phyloP scores from a whole-genome alignment of 2,888 invertebrate genomes.

The Urechis unicinctus region DNA sequence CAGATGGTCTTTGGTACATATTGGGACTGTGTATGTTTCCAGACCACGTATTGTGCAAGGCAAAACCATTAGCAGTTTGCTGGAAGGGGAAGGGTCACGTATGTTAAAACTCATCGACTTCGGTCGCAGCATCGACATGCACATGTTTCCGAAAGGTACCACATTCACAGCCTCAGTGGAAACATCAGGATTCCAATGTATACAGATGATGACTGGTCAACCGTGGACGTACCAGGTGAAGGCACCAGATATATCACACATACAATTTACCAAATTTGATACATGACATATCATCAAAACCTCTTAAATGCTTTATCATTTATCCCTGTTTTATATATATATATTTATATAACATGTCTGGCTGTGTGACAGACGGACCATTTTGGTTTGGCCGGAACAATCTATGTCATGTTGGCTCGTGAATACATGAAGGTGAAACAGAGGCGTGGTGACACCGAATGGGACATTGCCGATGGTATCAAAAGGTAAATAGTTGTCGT shows the following conservation, averaged over 20 bases:
- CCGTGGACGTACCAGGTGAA: conserved; percentile 80
- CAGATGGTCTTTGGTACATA: too few species aligned
- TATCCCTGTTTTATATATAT: not conserved
- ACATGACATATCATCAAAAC: too few species aligned
- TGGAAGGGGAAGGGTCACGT: not conserved
- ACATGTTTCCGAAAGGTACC: conserved; percentile 69
- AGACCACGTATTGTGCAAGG: conserved; percentile 4
- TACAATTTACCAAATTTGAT: too few species aligned
- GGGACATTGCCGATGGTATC: too few species aligned
- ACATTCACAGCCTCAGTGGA: conserved; percentile 62
- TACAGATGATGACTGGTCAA: conserved; percentile 82
- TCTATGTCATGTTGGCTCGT: conserved; percentile 79
- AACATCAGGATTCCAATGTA: conserved; percentile 53
- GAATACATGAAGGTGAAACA: conserved; percentile 88
- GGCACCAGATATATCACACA: not conserved
- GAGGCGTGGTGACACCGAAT: too few species aligned
- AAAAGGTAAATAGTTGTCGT: too few species aligned
- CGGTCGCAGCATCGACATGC: conserved; percentile 91
- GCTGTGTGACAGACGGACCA: conserved; percentile 66
- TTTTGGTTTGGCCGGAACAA: conserved; percentile 80
- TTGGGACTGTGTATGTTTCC: too few species aligned
- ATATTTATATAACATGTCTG: conserved; percentile 1
- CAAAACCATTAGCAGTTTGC: not conserved
- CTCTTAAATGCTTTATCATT: too few species aligned
- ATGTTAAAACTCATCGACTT: conserved; percentile 70